Conservation (phyloP, 2,888 invertebrate genomes). For the Euphydryas editha region DNA sequence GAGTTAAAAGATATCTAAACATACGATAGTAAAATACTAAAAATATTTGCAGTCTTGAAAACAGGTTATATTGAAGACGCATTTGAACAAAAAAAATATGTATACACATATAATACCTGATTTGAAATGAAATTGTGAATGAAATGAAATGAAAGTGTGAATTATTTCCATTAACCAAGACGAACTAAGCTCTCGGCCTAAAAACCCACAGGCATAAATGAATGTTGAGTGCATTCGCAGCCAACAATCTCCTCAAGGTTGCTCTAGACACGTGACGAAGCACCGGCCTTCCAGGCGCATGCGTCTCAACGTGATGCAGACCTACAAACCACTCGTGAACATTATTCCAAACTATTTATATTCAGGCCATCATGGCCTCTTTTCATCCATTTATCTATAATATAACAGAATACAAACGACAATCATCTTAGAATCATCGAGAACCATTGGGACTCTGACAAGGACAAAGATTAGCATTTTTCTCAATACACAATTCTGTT, state of each 20-base stretch:
- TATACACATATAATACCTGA: neutral
- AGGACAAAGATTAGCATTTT: slow-evolving; percentile 23
- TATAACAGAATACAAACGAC: slow-evolving; percentile 15
- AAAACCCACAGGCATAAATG: slow-evolving; percentile 64
- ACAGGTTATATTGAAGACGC: too few species aligned
- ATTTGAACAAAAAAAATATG: too few species aligned
- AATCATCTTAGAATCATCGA: slow-evolving; percentile 17
- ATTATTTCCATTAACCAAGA: slow-evolving; percentile 26
- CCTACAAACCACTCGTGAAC: slow-evolving; percentile 37
- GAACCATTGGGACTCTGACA: slow-evolving; percentile 17
- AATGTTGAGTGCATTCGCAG: slow-evolving; percentile 50
- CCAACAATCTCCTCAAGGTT: slow-evolving; percentile 55
- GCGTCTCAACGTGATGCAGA: slow-evolving; percentile 55
- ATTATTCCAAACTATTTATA: slow-evolving; percentile 40
- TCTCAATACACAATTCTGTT: slow-evolving; percentile 17
- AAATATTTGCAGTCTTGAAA: too few species aligned
- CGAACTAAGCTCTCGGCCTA: slow-evolving; percentile 47
- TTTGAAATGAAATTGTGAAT: slow-evolving; percentile 2
- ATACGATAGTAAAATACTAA: too few species aligned
- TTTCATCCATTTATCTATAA: slow-evolving; percentile 27
- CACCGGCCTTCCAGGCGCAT: slow-evolving; percentile 47
- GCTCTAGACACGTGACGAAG: slow-evolving; percentile 52
- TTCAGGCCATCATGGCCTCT: slow-evolving; percentile 37
- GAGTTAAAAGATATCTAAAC: too few species aligned
- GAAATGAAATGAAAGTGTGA: neutral